phyloP scores from a whole-genome alignment of 2,888 invertebrate genomes.

The Zele albiditarsus region DNA sequence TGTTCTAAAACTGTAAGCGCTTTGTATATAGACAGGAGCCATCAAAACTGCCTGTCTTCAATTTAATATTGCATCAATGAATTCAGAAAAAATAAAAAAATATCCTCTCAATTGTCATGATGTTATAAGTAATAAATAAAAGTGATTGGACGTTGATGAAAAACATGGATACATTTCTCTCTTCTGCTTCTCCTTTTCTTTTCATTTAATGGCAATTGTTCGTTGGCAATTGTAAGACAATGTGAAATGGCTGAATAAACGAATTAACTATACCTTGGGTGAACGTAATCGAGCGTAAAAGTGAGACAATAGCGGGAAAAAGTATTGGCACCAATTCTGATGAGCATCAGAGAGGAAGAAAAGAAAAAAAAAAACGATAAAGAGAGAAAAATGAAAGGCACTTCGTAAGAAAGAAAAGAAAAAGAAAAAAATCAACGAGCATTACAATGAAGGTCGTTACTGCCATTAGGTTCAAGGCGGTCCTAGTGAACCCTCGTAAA shows the following conservation, averaged over 20 bases:
- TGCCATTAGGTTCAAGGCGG: slow-evolving; percentile 1
- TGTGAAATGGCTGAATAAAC: slow-evolving; percentile 10
- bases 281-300: slow-evolving; percentile 61
- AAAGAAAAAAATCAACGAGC: neutral
- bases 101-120: too few species aligned
- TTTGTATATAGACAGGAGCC: neutral
- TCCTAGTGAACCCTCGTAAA: slow-evolving; percentile 1
- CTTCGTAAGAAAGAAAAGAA: slow-evolving; percentile 12
- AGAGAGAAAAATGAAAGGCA: slow-evolving; percentile 12
- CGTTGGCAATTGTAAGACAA: slow-evolving; percentile 53
- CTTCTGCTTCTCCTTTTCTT: slow-evolving; percentile 50
- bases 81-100: too few species aligned
- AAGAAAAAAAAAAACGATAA: slow-evolving; percentile 14
- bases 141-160: too few species aligned
- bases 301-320: slow-evolving; percentile 66
- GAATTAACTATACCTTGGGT: slow-evolving; percentile 6
- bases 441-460: neutral
- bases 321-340: slow-evolving; percentile 48
- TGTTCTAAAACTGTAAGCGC: slow-evolving; percentile 30
- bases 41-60: neutral
- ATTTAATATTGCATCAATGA: neutral
- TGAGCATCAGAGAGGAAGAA: slow-evolving; percentile 32
- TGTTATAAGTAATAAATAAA: too few species aligned
- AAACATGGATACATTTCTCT: neutral
- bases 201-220: slow-evolving; percentile 58